Evolutionary conservation across 2,888 invertebrate genomes (phyloP).

Genomic region (Rhagophthalmus giganteus): DNA sequence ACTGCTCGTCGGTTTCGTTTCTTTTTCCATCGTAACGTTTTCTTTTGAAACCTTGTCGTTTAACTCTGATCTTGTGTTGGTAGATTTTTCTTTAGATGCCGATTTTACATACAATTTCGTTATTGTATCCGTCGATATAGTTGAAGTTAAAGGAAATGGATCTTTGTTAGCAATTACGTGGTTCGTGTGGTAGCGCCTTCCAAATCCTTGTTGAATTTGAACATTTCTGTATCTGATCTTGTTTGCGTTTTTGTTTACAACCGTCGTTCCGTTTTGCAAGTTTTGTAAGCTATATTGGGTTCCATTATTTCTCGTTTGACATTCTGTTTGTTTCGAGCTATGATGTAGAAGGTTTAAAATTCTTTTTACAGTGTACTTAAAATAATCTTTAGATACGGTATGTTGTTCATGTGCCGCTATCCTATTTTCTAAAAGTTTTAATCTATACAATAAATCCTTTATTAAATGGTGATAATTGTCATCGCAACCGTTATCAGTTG

Average conservation of each 20-base stretch:
- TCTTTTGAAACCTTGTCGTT: not conserved
- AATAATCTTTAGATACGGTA: conserved; percentile 51
- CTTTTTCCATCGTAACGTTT: conserved; percentile 4
- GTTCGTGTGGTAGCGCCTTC: conserved; percentile 6
- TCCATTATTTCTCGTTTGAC: not conserved
- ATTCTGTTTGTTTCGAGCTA: not conserved
- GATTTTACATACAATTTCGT: not conserved
- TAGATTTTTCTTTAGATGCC: not conserved
- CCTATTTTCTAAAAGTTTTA: conserved; percentile 46
- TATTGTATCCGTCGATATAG: not conserved
- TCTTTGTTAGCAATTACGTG: not conserved
- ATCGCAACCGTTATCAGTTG: not conserved
- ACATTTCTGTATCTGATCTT: conserved; percentile 11
- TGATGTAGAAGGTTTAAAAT: conserved; percentile 37
- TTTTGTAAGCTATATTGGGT: too few species aligned
- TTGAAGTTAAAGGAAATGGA: not conserved
- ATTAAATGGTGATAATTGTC: conserved; percentile 21
- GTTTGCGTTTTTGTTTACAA: not conserved
- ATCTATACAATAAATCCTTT: conserved; percentile 41
- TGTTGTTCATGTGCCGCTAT: conserved; percentile 48
- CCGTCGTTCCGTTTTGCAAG: not conserved
- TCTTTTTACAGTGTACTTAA: conserved; percentile 51
- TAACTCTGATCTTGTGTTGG: not conserved
- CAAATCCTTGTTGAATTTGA: conserved; percentile 21
- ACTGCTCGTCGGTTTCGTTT: conserved; percentile 16